These are phyloP conservation scores for Yasuhikotakia modesta DNA, from an alignment of 2,797 vertebrate genomes.

Conservation along the genomic window DNA sequence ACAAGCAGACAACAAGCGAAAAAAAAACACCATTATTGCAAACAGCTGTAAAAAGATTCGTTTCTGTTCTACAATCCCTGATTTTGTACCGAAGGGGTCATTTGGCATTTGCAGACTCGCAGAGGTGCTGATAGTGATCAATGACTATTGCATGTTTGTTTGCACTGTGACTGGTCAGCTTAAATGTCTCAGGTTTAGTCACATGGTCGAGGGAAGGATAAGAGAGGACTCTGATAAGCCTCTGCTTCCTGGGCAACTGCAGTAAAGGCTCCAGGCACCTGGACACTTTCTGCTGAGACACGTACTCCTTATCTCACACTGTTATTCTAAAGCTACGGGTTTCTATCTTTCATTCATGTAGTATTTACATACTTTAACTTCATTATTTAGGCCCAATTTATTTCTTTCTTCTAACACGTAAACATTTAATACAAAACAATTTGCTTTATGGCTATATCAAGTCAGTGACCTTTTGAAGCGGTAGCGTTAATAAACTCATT, in stretches of 20 bases:
- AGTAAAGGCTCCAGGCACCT: neutral
- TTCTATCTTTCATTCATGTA: neutral
- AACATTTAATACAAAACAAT: neutral
- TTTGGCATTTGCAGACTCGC: neutral
- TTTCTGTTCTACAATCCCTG: neutral
- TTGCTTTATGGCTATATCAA: neutral
- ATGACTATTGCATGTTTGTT: neutral
- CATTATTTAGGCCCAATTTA: neutral
- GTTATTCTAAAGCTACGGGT: neutral
- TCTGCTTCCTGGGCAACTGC: neutral
- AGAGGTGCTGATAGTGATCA: neutral
- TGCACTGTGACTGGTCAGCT: neutral
- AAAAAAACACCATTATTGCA: neutral
- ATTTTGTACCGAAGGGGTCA: neutral
- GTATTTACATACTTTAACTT: neutral
- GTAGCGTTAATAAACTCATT: conserved; percentile 1
- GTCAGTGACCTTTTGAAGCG: conserved; percentile 1
- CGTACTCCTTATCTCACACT: neutral
- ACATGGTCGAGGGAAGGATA: neutral
- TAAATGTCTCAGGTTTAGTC: neutral
- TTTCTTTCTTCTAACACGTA: no score
- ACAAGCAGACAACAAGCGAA: neutral
- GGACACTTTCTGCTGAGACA: neutral
- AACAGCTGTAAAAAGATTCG: neutral
- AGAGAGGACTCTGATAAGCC: neutral